Conservation (phyloP, 2,113 vertebrate species). For the Entosphenus tridentatus region DNA sequence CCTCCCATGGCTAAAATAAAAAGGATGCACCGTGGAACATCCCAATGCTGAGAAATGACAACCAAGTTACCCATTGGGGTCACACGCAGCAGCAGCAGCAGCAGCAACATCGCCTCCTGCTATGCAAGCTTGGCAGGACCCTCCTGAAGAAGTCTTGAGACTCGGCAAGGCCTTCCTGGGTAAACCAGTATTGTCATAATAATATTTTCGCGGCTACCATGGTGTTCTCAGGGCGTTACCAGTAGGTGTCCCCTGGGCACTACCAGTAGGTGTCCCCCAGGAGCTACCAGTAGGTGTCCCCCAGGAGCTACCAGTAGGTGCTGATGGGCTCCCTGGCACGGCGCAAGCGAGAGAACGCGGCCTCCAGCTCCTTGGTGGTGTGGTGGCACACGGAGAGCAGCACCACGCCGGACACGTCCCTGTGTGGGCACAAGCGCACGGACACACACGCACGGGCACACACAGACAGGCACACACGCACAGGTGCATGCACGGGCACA, state of each 20-base stretch:
- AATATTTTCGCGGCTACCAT: neutral
- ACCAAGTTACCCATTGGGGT: no score
- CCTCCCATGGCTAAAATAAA: no score
- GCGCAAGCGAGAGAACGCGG: constrained; percentile 16
- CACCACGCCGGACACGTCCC: constrained; percentile 29
- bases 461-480: neutral
- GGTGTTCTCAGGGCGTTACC: neutral
- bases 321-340: constrained; percentile 14
- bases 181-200: neutral
- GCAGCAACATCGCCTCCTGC: no score
- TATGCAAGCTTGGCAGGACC: no score
- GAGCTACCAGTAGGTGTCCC: neutral
- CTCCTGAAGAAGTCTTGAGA: neutral
- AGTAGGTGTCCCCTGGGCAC: neutral
- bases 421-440: constrained; percentile 10
- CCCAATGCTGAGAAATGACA: no score
- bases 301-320: constrained; percentile 19
- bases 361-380: constrained; percentile 18
- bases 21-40: no score
- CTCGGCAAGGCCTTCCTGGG: neutral
- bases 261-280: neutral
- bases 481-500: neutral
- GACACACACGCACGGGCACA: neutral
- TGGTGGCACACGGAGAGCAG: constrained; percentile 27
- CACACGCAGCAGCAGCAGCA: no score